Base-by-base conservation (phyloP, 2,797 vertebrate species). In the Cuniculus paca region DNA sequence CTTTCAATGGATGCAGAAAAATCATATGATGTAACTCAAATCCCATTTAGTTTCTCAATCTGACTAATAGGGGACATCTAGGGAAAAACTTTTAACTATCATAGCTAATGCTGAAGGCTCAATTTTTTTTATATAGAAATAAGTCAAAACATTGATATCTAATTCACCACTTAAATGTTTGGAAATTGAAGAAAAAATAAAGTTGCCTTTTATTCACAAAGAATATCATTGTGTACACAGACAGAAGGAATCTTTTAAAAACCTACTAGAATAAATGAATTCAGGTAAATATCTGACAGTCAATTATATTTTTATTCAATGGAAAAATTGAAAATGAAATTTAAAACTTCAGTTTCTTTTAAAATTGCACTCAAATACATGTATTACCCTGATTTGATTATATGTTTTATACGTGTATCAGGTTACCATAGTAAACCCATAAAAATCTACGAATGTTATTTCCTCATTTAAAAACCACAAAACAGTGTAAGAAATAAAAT, bases 91-190 rank as follows among this genome's bases (percentile, higher is more conserved):
- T 75, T 65, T 4, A 65, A 36, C 28, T 97, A 26, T 52, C 24
- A 52, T 82, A 58, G 91, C 93, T 88, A 96, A 72, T 78, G 60
- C 60, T 85, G 61, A 77, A 95, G 24, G 12, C 14, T 82, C 54
- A 50, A 5, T 82, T 17, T 60, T 78, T 85, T 77, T 85, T 78
- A 10, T 88, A 58, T 84, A 89, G 56, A n/a, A 94, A 82, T 5
- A 58, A 89, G 36, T 56, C 60, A 75, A n/a, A 34, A 50, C 54
- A 8, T 80, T 65, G 36, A 45, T 36, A 9, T n/a, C 52, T 6
- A 77, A 22, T 16, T 88, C 14, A 36, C 34, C 68, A 58, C 48
- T 78, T 39, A 77, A 2, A 81, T 60, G 22, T 77, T 3, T 86
- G n/a, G 16, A 58, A 92, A 50, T 22, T 86, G 17, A 26, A 97